Percentiles rank a stretch among this genome's conserved stretches.
phyloP scores from a whole-genome alignment of 1,140 invertebrate genomes.

The Pectinophora gossypiella region DNA sequence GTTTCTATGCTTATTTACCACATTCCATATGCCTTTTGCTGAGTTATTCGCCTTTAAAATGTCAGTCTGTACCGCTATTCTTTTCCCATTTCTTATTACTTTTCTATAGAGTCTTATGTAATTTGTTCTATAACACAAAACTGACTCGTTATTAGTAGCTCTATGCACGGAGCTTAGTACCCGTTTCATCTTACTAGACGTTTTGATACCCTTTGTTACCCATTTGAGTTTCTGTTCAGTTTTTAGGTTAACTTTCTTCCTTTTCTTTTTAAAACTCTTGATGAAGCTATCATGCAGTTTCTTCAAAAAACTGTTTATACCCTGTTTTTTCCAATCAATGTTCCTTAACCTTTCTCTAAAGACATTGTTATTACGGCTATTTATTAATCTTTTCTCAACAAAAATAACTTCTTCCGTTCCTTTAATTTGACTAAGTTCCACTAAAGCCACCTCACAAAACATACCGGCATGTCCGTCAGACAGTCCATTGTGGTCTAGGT shows the following conservation, averaged over 20 bases:
- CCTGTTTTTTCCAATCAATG: not conserved
- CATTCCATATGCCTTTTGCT: conserved; percentile 9
- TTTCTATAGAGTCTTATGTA: conserved; percentile 11
- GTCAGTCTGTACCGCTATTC: conserved; percentile 1
- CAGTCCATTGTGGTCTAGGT: conserved; percentile 8
- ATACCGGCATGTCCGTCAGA: conserved; percentile 10
- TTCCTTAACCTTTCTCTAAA: conserved; percentile 1
- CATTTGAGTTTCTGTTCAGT: not conserved
- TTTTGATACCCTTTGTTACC: too few species aligned
- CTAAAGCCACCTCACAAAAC: not conserved
- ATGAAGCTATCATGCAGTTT: conserved; percentile 6
- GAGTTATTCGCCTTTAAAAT: not conserved
- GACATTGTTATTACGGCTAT: not conserved
- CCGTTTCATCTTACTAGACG: conserved; percentile 11
- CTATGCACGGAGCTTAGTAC: not conserved
- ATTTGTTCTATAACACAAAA: not conserved
- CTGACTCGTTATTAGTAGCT: not conserved
- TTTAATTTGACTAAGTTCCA: not conserved
- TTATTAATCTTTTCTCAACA: not conserved
- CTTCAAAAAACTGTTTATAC: not conserved
- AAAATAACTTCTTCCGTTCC: not conserved
- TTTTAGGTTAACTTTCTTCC: not conserved
- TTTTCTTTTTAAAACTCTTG: not conserved
- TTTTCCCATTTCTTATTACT: conserved; percentile 7
- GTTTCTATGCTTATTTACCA: conserved; percentile 8